These are phyloP conservation scores for Caenorhabditis remanei DNA, from an alignment of 1,140 invertebrate genomes.

Conservation along the genomic window DNA sequence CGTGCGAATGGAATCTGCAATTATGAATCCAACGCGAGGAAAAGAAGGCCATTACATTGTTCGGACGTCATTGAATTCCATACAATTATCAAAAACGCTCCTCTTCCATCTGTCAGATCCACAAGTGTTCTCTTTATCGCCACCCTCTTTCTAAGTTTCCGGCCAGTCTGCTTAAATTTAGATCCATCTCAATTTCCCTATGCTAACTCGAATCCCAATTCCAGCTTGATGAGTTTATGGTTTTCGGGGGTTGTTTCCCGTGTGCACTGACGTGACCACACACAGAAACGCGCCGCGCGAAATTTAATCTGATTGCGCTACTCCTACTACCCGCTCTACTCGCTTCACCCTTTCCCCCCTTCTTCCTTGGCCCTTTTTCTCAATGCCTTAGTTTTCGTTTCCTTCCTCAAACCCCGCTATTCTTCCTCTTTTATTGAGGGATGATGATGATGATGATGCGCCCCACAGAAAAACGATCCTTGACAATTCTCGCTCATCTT, in stretches of 20 bases:
- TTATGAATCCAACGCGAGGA: slow-evolving; percentile 10
- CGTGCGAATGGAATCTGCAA: slow-evolving; percentile 33
- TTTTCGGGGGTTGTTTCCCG: slow-evolving; percentile 51
- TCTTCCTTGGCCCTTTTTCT: slow-evolving; percentile 12
- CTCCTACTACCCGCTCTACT: slow-evolving; percentile 43
- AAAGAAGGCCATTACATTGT: slow-evolving; percentile 49
- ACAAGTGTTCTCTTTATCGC: not conserved
- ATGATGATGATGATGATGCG: slow-evolving; percentile 54
- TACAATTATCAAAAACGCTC: slow-evolving; percentile 47
- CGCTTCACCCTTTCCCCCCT: slow-evolving; percentile 30
- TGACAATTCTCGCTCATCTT: slow-evolving; percentile 45
- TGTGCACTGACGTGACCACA: slow-evolving; percentile 52
- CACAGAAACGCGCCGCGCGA: slow-evolving; percentile 36
- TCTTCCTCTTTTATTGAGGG: slow-evolving; percentile 24
- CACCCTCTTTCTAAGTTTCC: not conserved
- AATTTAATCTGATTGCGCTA: slow-evolving; percentile 56
- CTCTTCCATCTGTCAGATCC: not conserved
- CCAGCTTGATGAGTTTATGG: slow-evolving; percentile 49
- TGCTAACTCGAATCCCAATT: slow-evolving; percentile 7
- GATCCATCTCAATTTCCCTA: not conserved
- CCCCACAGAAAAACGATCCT: slow-evolving; percentile 28
- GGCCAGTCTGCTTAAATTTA: not conserved
- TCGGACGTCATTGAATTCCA: slow-evolving; percentile 21
- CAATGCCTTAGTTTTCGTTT: not conserved
- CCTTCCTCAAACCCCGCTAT: not conserved